Conservation (phyloP, 2,888 invertebrate genomes). For the Phlogophora meticulosa region DNA sequence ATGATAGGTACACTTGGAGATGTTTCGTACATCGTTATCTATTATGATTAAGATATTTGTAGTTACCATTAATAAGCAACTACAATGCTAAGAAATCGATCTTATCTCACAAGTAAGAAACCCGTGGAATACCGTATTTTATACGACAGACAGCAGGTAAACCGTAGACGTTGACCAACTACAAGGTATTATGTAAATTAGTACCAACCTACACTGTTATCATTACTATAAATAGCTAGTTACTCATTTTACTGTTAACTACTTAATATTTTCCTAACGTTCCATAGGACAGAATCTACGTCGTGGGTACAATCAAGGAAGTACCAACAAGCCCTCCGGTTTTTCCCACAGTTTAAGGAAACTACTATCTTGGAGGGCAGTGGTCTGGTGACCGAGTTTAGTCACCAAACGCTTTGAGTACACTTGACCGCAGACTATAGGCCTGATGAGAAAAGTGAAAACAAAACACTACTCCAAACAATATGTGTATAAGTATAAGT, state of each 20-base stretch:
- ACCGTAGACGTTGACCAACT: constrained; percentile 2
- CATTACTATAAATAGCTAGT: constrained; percentile 29
- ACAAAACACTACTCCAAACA: no score
- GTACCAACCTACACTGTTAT: not conserved
- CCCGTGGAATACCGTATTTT: constrained; percentile 5
- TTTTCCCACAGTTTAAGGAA: constrained; percentile 26
- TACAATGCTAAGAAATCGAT: not conserved
- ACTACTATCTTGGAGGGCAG: not conserved
- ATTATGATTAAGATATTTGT: no score
- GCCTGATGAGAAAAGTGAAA: no score
- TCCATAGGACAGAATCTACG: not conserved
- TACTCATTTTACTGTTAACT: constrained; percentile 3
- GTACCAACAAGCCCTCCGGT: constrained; percentile 10
- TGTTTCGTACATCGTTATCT: no score
- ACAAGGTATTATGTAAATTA: constrained; percentile 41
- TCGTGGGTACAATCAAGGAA: not conserved
- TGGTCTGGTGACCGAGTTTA: not conserved
- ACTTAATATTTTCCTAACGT: constrained; percentile 13
- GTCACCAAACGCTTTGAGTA: constrained; percentile 8
- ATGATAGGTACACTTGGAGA: no score
- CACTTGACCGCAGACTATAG: not conserved
- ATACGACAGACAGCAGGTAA: constrained; percentile 24
- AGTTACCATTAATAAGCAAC: not conserved
- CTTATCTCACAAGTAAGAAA: not conserved
- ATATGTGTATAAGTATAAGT: no score